phyloP scores from a whole-genome alignment of 1,140 invertebrate species.

The Solenopsis fugax region DNA sequence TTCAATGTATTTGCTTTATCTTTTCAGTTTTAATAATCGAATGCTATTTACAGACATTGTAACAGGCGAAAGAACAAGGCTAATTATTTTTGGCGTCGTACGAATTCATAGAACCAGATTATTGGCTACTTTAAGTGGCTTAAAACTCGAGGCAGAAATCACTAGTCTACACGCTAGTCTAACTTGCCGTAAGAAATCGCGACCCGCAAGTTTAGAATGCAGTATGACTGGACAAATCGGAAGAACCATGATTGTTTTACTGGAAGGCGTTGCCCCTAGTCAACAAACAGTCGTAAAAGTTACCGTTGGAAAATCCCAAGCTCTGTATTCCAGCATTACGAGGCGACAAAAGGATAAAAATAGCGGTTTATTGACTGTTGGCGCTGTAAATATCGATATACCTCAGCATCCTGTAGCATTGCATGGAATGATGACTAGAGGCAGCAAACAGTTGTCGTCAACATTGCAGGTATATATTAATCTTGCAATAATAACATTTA shows the following conservation, averaged over 20 bases:
- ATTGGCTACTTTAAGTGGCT: constrained; percentile 95
- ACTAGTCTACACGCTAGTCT: constrained; percentile 93
- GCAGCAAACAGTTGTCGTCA: constrained; percentile 96
- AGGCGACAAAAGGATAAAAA: constrained; percentile 94
- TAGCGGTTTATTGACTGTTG: constrained; percentile 94
- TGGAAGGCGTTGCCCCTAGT: constrained; percentile 95
- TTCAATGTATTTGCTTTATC: constrained; percentile 22
- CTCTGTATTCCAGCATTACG: constrained; percentile 94
- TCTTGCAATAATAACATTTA: neutral
- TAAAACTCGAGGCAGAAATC: constrained; percentile 97
- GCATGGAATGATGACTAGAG: constrained; percentile 98
- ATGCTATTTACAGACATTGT: constrained; percentile 80
- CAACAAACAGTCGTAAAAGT: constrained; percentile 98
- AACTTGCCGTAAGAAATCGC: constrained; percentile 92
- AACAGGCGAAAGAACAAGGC: constrained; percentile 87
- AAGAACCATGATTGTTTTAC: constrained; percentile 95
- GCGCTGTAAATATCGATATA: constrained; percentile 96
- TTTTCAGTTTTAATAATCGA: constrained; percentile 1
- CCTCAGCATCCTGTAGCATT: constrained; percentile 98
- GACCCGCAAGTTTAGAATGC: constrained; percentile 92
- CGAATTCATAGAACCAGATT: constrained; percentile 95
- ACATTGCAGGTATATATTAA: constrained; percentile 90
- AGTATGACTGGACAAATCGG: constrained; percentile 96
- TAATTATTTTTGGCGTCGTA: constrained; percentile 95
- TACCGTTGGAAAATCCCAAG: constrained; percentile 96